Evolutionary conservation across 2,888 invertebrate species (phyloP), one percentile per base, ranked within the genome.

Genomic region (Stenotaenia linearis): DNA sequence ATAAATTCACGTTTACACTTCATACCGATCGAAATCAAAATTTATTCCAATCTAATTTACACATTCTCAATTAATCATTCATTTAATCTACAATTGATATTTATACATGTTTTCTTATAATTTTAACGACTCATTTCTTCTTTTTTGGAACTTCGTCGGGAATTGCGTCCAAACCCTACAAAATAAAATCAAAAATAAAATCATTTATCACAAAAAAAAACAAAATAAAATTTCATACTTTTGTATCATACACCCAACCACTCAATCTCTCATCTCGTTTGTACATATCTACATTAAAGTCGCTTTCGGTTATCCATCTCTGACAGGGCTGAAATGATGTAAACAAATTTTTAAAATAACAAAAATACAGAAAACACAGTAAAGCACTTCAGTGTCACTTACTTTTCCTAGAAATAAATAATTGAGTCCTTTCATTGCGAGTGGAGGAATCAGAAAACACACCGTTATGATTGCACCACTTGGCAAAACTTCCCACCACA

Each of bases 401-500:
- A 78, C 78, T 30, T 78, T 78, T 12, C 78, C 78, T 15, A 9
- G 21, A 30, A 25, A n/a, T 4, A 61, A 0, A 12, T 18, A 32
- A 61, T 61, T 56, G 5, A 25, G n/a, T n/a, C 30, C 78, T 61
- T 61, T 28, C 23, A 30, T 18, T 32, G 32, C 69, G 18, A 28
- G 15, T 3, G 50, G 78, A 1, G 78, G 78, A 15, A 78, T 1
- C 5, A n/a, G 7, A n/a, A 78, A 32, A 18, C 78, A 78, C 15
- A 56, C 69, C 12, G 9, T 15, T 28, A 78, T 37, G 7, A 78
- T 25, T 61, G 28, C 78, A 32, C 25, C 23, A 78, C 78, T 30
- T 30, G 78, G 78, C n/a, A 78, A 61, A 78, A 78, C 61, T 61
- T 78, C 78, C 23, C 30, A 78, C 78, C 78, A 78, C 78, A 78